Conservation (phyloP, 2,797 vertebrate species). For the Argya squamiceps region DNA sequence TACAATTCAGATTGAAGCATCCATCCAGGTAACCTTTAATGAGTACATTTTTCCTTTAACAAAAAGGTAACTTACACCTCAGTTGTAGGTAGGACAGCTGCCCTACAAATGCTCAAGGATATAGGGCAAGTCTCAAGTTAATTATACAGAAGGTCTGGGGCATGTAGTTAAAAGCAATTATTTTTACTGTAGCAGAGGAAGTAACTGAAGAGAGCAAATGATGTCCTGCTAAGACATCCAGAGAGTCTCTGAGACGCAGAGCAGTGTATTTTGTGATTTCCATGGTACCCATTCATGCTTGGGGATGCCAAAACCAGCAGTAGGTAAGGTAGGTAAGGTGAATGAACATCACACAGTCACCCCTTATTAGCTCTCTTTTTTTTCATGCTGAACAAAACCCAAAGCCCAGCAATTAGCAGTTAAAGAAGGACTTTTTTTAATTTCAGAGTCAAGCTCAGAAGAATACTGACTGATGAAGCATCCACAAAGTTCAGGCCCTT, state of each 20-base stretch:
- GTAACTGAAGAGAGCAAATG: neutral
- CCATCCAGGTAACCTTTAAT: neutral
- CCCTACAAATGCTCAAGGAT: neutral
- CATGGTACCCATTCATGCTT: neutral
- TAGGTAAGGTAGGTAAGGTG: neutral
- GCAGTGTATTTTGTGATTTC: neutral
- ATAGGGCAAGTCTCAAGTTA: neutral
- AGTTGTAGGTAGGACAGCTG: neutral
- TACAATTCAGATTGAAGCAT: neutral
- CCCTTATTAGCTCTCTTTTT: neutral
- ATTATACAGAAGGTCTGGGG: neutral
- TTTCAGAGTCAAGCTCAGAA: neutral
- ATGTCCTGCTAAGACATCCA: neutral
- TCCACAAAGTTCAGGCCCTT: neutral
- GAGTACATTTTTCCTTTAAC: neutral
- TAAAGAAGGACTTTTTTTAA: neutral
- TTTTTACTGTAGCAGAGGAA: neutral
- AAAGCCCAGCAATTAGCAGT: neutral
- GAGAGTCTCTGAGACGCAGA: neutral
- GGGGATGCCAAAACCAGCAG: neutral
- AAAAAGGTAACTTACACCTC: neutral
- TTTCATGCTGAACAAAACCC: neutral
- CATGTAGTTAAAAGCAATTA: neutral
- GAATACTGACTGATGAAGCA: neutral
- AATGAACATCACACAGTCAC: neutral